Conservation (phyloP, 2,888 invertebrate genomes). For the Alcis repandata region DNA sequence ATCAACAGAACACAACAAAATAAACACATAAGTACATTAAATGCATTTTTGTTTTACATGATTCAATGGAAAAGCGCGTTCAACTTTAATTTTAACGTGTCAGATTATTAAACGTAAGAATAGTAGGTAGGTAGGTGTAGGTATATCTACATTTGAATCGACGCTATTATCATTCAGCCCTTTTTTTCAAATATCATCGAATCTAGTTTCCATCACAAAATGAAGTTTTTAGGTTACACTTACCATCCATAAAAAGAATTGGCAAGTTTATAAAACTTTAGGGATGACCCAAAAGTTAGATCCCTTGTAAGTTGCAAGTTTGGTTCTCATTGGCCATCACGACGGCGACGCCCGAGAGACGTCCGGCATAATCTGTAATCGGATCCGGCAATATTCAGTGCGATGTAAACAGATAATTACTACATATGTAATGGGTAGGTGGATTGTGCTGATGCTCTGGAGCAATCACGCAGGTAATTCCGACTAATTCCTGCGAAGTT, state of each 20-base stretch:
- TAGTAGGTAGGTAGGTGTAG: too few species aligned
- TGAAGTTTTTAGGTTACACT: constrained; percentile 40
- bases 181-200: constrained; percentile 10
- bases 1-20: too few species aligned
- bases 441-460: constrained; percentile 26
- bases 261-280: constrained; percentile 50
- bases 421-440: constrained; percentile 35
- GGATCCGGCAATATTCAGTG: constrained; percentile 33
- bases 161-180: neutral
- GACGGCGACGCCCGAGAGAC: constrained; percentile 34
- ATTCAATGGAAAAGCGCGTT: too few species aligned
- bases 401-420: constrained; percentile 39
- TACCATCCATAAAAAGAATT: constrained; percentile 51
- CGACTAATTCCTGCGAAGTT: constrained; percentile 9
- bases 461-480: constrained; percentile 26
- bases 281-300: constrained; percentile 53
- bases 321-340: constrained; percentile 44
- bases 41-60: too few species aligned
- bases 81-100: too few species aligned
- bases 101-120: too few species aligned
- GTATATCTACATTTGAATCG: neutral
- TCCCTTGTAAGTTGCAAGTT: constrained; percentile 42
- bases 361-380: constrained; percentile 33
- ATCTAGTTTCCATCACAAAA: constrained; percentile 20
- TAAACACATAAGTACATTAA: too few species aligned